phyloP scores from a whole-genome alignment of 2,888 invertebrate genomes.

The Tinea semifulvella region DNA sequence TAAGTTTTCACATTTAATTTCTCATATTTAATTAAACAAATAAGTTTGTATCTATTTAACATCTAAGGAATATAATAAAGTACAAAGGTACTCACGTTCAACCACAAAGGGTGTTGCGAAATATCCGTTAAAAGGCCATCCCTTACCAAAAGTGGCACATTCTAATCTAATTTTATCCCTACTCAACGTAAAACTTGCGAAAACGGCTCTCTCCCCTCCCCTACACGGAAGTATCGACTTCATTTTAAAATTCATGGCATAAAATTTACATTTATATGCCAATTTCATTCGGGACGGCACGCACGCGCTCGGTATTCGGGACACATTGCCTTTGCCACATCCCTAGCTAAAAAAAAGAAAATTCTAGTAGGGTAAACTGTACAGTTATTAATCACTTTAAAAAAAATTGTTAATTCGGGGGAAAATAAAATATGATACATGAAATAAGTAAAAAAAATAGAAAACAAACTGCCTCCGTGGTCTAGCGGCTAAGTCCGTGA shows the following conservation, averaged over 20 bases:
- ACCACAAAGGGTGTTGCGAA: not conserved
- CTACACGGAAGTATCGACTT: constrained; percentile 61
- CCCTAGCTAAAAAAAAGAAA: constrained; percentile 35
- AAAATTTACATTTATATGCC: constrained; percentile 68
- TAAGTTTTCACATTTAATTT: too few relatives aligned
- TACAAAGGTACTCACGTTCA: constrained; percentile 7
- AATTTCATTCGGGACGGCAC: constrained; percentile 63
- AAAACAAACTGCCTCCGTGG: too few relatives aligned
- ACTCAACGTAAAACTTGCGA: constrained; percentile 43
- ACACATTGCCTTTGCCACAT: constrained; percentile 46
- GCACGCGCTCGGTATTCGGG: constrained; percentile 52
- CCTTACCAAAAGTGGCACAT: constrained; percentile 45
- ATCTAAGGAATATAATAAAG: constrained; percentile 1
- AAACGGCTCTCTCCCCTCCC: constrained; percentile 40
- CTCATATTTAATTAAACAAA: not conserved
- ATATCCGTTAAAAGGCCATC: constrained; percentile 44
- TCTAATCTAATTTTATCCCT: constrained; percentile 61
- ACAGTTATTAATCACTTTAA: too few relatives aligned
- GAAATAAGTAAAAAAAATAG: too few relatives aligned
- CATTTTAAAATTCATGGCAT: constrained; percentile 68
- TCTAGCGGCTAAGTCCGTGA: too few relatives aligned
- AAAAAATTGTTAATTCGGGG: too few relatives aligned
- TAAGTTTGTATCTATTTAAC: not conserved
- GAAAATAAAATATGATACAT: too few relatives aligned
- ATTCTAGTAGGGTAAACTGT: too few relatives aligned